A percentile compares a stretch with the other conserved stretches of the same genome.
phyloP scores from a whole-genome alignment of 2,113 vertebrate genomes.

The Agapornis roseicollis region DNA sequence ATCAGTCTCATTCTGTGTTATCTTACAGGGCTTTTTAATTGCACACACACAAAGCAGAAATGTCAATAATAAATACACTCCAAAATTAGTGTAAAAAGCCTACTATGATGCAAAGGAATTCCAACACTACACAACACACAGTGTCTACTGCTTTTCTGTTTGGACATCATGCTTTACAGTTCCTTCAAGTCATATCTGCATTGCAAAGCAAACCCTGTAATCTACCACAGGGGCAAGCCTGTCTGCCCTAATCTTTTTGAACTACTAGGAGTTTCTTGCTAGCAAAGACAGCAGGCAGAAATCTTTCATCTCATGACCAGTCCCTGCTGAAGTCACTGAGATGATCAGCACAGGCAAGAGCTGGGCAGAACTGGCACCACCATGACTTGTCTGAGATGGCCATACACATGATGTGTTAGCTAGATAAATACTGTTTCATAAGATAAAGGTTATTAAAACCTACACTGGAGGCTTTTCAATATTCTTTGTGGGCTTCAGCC shows the following conservation, averaged over 20 bases:
- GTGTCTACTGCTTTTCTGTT: neutral
- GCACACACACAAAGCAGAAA: neutral
- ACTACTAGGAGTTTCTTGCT: neutral
- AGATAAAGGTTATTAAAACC: conserved; percentile 11
- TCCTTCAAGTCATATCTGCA: neutral
- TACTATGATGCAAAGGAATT: neutral
- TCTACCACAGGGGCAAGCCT: neutral
- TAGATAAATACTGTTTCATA: neutral
- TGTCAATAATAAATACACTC: neutral
- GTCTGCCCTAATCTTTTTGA: neutral
- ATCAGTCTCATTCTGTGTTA: neutral
- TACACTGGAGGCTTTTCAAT: conserved; percentile 71
- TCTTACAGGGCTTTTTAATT: neutral
- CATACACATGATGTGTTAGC: neutral
- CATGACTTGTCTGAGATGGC: neutral
- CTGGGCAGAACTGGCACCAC: neutral
- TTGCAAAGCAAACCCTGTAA: neutral
- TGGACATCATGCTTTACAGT: neutral
- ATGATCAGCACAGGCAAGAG: rapidly evolving
- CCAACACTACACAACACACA: neutral
- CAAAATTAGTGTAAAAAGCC: neutral
- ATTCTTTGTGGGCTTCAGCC: conserved; percentile 52
- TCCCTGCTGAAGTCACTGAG: neutral
- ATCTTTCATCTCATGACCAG: neutral
- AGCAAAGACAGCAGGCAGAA: neutral